Base-by-base conservation (phyloP, 2,888 invertebrate genomes). In the Anagyrus pseudococci region DNA sequence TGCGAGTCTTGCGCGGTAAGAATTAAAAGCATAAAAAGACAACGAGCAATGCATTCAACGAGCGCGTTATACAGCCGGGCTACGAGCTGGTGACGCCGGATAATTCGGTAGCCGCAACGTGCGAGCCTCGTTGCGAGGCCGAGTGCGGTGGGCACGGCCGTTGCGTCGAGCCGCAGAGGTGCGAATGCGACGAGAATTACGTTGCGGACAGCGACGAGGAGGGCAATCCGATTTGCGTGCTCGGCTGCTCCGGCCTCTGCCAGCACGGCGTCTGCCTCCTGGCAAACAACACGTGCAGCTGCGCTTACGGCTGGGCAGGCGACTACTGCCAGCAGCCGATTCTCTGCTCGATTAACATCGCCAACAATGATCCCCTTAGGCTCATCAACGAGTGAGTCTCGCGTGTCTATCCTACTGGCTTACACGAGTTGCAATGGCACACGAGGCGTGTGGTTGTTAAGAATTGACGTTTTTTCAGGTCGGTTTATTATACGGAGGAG, bases 101-200 rank as follows among this genome's bases (percentile, higher is more conserved):
- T 10, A 64, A 65, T n/a, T n/a, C n/a, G n/a, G n/a, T n/a, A n/a
- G 25, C 41, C 10, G 66, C 64, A 68, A 87, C 83, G 72, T 91
- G 91, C 69, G 71, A 84, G 0, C 89, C 91, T 0, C 78, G 80
- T 23, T 91, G 91, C 71, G 74, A 72, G 13, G 66, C 73, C 1
- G 69, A 73, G 59, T 88, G 87, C 54, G 83, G 83, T 4, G 70
- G 80, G 58, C n/a, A n/a, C n/a, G 87, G 86, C 0, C 72, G 71
- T 8, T 81, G 81, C 65, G 49, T 67, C 2, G 70, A 68, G 19
- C 78, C 79, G 3, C 67, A 76, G 26, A 57, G 57, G 1, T 81
- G 81, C 64, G 56, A 62, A 6, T 81, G 80, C 67, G 29, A 70
- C 49, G 58, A 70, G 0, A 73, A 75, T 10, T 78, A 74, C 47